These are phyloP conservation scores for Yponomeuta evonymella DNA, from an alignment of 2,888 invertebrate species.

Conservation along the genomic window DNA sequence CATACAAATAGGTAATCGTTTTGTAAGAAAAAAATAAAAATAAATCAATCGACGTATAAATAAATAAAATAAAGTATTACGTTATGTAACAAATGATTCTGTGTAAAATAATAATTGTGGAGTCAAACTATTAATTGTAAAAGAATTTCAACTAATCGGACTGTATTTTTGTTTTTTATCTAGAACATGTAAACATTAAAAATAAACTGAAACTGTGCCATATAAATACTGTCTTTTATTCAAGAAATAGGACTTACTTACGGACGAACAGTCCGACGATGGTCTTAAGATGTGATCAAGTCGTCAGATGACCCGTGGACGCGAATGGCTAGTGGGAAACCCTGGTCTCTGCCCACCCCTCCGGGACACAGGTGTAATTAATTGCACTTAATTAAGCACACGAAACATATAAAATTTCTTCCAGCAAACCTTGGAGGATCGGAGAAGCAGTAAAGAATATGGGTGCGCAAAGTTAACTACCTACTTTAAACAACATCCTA, in stretches of 20 bases:
- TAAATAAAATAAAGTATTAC: slow-evolving; percentile 33
- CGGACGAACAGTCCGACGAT: too few species aligned
- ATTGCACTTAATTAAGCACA: too few species aligned
- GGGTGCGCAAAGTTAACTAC: too few species aligned
- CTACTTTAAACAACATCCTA: too few species aligned
- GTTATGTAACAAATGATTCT: slow-evolving; percentile 23
- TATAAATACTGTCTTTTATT: slow-evolving; percentile 45
- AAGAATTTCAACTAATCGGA: slow-evolving; percentile 66
- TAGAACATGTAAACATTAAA: slow-evolving; percentile 71
- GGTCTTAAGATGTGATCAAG: too few species aligned
- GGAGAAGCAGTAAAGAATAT: too few species aligned
- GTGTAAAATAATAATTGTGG: slow-evolving; percentile 21
- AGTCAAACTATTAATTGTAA: slow-evolving; percentile 35
- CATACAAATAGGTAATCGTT: slow-evolving; percentile 27
- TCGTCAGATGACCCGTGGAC: too few species aligned
- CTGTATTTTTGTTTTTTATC: slow-evolving; percentile 70
- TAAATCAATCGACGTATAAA: slow-evolving; percentile 27
- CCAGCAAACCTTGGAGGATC: too few species aligned
- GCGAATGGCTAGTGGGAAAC: too few species aligned
- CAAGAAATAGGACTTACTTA: background rate
- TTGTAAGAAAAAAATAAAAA: slow-evolving; percentile 30
- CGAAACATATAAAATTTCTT: too few species aligned
- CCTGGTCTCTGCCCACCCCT: too few species aligned
- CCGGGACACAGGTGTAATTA: too few species aligned
- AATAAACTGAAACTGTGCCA: slow-evolving; percentile 76